These are phyloP conservation scores for Xestia ashworthii DNA, from an alignment of 2,888 invertebrate species.

Conservation along the genomic window DNA sequence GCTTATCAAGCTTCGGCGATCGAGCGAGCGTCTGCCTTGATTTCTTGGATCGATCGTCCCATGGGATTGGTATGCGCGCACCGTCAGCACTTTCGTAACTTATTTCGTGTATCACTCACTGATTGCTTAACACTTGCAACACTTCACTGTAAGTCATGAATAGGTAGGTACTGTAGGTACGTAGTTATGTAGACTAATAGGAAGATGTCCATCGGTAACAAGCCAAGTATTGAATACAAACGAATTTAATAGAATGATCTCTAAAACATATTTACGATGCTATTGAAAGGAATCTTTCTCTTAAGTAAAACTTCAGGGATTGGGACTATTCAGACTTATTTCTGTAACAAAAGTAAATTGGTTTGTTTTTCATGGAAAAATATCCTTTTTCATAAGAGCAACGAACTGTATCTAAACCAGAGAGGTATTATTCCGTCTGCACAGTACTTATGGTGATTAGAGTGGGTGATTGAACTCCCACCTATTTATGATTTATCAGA, in stretches of 20 bases:
- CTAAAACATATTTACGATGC: neutral
- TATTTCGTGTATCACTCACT: too few relatives aligned
- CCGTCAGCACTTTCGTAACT: too few relatives aligned
- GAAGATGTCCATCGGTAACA: too few relatives aligned
- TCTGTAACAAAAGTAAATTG: neutral
- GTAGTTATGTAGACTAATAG: too few relatives aligned
- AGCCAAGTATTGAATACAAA: neutral
- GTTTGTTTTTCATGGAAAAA: neutral
- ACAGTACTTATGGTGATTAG: neutral
- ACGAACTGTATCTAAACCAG: neutral
- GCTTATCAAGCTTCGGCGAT: too few relatives aligned
- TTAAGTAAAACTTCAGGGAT: neutral
- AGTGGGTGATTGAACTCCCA: neutral
- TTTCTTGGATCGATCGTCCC: too few relatives aligned
- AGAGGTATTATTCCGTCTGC: neutral
- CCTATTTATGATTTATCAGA: neutral
- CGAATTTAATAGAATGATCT: neutral
- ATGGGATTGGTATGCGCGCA: too few relatives aligned
- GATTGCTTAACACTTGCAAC: too few relatives aligned
- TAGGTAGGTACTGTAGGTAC: too few relatives aligned
- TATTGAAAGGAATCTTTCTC: neutral
- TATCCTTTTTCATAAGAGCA: neutral
- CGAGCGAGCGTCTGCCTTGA: too few relatives aligned
- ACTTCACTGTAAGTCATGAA: too few relatives aligned
- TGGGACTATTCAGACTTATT: neutral